phyloP scores from a whole-genome alignment of 1,140 invertebrate genomes.

The Drosophila paulistorum region DNA sequence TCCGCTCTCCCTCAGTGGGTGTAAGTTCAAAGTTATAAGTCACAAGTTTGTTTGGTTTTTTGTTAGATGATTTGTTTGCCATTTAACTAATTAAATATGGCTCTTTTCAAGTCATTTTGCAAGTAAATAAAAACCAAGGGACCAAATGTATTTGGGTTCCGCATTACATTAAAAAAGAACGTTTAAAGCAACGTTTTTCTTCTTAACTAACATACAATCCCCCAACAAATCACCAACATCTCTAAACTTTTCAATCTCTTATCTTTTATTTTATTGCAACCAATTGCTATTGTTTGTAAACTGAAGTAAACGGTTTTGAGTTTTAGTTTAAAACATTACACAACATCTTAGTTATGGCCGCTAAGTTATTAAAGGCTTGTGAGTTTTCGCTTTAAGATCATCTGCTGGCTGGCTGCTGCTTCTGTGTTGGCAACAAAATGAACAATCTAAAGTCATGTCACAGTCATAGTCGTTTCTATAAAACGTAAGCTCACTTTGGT shows the following conservation, averaged over 20 bases:
- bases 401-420: constrained; percentile 16
- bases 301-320: too few species aligned
- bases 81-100: constrained; percentile 60
- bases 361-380: too few species aligned
- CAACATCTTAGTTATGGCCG: too few species aligned
- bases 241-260: too few species aligned
- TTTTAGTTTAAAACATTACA: too few species aligned
- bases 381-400: constrained; percentile 5
- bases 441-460: constrained; percentile 50
- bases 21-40: constrained; percentile 44
- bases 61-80: constrained; percentile 13
- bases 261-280: too few species aligned
- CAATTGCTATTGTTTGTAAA: too few species aligned
- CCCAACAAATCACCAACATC: too few species aligned
- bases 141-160: background rate
- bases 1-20: constrained; percentile 24
- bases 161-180: background rate
- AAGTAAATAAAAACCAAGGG: background rate
- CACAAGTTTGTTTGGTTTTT: constrained; percentile 27
- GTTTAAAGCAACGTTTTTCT: too few species aligned
- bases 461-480: constrained; percentile 22
- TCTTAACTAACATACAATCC: too few species aligned
- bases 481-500: constrained; percentile 10
- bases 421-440: constrained; percentile 45
- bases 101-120: constrained; percentile 1